Percentiles rank a stretch among this genome's conserved stretches.
These are phyloP conservation scores for Tuberolachnus salignus DNA, from an alignment of 2,888 invertebrate species.

Conservation along the genomic window DNA sequence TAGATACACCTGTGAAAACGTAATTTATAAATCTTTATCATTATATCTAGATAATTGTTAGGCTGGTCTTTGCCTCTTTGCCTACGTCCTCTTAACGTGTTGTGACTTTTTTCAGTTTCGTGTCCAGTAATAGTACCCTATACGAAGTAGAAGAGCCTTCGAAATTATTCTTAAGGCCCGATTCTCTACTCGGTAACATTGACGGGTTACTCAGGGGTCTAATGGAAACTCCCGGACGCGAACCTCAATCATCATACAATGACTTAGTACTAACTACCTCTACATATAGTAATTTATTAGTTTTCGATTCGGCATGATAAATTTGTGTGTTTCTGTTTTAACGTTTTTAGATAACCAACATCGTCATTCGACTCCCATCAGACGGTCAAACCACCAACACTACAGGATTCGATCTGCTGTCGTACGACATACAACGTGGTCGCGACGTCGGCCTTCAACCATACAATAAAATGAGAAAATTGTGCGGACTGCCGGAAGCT, in stretches of 20 bases:
- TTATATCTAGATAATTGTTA: too few relatives aligned
- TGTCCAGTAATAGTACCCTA: not conserved
- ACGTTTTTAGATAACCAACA: slow-evolving; percentile 38
- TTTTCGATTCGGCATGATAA: not conserved
- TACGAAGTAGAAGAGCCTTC: slow-evolving; percentile 38
- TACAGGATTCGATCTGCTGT: slow-evolving; percentile 83
- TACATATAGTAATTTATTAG: not conserved
- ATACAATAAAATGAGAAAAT: slow-evolving; percentile 89
- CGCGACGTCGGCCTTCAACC: slow-evolving; percentile 90
- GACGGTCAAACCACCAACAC: not conserved
- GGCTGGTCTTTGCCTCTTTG: too few relatives aligned
- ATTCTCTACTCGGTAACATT: slow-evolving; percentile 25
- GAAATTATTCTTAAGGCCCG: slow-evolving; percentile 8
- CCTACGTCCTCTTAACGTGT: too few relatives aligned
- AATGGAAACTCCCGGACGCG: slow-evolving; percentile 10
- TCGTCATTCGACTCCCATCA: not conserved
- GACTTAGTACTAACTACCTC: not conserved
- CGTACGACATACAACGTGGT: slow-evolving; percentile 91
- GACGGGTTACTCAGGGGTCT: slow-evolving; percentile 31
- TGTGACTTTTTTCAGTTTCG: slow-evolving; percentile 7
- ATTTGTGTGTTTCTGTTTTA: not conserved
- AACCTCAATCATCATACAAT: slow-evolving; percentile 6
- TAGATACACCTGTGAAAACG: too few relatives aligned
- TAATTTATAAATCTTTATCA: too few relatives aligned
- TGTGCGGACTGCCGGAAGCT: slow-evolving; percentile 82